A percentile compares a stretch with the other conserved stretches of the same genome.
phyloP scores from a whole-genome alignment of 2,888 invertebrate genomes.

The Drosophila sordidapex region DNA sequence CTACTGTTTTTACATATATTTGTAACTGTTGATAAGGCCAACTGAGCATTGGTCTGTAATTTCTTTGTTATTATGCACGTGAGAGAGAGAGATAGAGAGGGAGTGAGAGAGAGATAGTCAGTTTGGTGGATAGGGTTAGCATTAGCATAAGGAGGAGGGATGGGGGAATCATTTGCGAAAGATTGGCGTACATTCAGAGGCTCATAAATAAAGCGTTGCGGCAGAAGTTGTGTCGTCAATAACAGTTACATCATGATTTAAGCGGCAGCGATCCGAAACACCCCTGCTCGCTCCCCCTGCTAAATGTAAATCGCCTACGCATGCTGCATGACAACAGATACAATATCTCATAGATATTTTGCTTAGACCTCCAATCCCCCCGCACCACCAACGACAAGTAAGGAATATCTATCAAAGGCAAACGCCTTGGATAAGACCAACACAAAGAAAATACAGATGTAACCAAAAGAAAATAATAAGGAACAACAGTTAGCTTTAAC shows the following conservation, averaged over 20 bases:
- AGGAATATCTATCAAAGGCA: constrained; percentile 44
- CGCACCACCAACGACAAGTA: constrained; percentile 40
- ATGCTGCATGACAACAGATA: constrained; percentile 63
- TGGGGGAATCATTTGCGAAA: neutral
- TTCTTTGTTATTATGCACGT: constrained; percentile 40
- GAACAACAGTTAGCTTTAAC: neutral
- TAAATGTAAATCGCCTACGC: constrained; percentile 65
- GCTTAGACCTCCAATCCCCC: constrained; percentile 11
- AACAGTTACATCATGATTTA: constrained; percentile 55
- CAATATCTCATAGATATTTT: constrained; percentile 66
- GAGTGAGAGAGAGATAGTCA: neutral
- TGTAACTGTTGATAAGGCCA: constrained; percentile 21
- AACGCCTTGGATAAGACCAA: constrained; percentile 20
- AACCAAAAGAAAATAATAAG: neutral
- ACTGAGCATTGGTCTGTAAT: constrained; percentile 15
- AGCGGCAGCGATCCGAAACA: constrained; percentile 16
- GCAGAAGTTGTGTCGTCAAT: constrained; percentile 28
- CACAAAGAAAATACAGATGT: neutral
- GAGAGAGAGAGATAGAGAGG: neutral
- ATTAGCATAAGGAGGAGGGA: neutral
- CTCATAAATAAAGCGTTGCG: constrained; percentile 24
- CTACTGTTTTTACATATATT: constrained; percentile 3
- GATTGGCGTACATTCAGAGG: constrained; percentile 18
- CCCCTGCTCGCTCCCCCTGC: neutral
- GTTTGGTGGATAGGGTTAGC: neutral